These are phyloP conservation scores for Agrochola lota DNA, from an alignment of 2,888 invertebrate genomes.

Conservation along the genomic window DNA sequence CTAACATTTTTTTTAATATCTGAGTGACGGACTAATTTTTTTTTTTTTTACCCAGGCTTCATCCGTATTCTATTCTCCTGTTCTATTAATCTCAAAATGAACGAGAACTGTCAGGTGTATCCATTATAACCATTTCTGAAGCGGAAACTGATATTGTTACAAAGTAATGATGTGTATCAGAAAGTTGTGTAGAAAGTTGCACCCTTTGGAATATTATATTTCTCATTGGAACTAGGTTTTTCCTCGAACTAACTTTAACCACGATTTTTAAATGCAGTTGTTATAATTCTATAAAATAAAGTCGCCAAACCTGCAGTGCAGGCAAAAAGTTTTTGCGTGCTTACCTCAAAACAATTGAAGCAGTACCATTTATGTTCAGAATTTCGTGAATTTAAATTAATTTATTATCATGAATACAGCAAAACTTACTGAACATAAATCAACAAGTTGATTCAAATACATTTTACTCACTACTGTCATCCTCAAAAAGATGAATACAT, in stretches of 20 bases:
- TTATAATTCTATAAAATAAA: constrained; percentile 3
- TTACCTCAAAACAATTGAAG: constrained; percentile 28
- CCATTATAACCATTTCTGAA: neutral
- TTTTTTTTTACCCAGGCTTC: no score
- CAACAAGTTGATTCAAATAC: constrained; percentile 12
- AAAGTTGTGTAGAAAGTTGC: neutral
- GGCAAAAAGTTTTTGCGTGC: constrained; percentile 43
- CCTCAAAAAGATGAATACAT: neutral
- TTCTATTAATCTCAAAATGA: no score
- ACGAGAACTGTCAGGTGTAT: neutral
- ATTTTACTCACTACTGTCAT: no score
- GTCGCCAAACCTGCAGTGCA: constrained; percentile 37
- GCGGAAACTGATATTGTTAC: neutral
- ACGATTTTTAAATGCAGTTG: constrained; percentile 2
- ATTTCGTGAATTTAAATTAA: constrained; percentile 7
- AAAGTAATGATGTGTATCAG: neutral
- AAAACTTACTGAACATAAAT: constrained; percentile 26
- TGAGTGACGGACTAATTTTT: no score
- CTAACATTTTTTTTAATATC: no score
- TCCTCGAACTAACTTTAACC: neutral
- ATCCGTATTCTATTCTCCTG: no score
- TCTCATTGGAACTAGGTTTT: neutral
- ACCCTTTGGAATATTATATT: neutral
- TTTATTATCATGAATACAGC: constrained; percentile 3
- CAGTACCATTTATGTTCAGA: constrained; percentile 22